Conservation (phyloP, 2,797 vertebrate genomes). For the Myotis daubentonii region DNA sequence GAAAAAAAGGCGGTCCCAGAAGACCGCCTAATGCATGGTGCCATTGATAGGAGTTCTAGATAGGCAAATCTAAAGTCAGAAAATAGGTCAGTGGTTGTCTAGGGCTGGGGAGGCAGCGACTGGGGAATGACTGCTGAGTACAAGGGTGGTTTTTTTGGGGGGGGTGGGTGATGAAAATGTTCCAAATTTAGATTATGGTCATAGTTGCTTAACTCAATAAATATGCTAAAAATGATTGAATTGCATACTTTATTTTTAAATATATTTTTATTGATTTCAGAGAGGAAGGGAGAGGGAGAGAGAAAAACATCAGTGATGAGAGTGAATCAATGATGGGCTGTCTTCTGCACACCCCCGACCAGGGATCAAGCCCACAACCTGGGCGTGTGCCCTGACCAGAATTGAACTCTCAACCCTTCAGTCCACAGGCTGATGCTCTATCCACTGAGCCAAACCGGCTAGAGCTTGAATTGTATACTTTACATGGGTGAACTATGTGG, state of each 20-base stretch:
- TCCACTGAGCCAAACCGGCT: no score
- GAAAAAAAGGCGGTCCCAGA: slow-evolving; percentile 32
- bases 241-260: background rate
- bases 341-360: no score
- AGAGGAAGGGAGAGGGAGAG: no score
- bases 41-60: background rate
- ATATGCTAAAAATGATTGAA: background rate
- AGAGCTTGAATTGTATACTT: background rate
- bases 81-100: background rate
- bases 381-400: no score
- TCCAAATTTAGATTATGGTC: slow-evolving; percentile 24
- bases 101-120: background rate
- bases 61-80: slow-evolving; percentile 30
- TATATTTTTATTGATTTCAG: no score
- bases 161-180: slow-evolving; percentile 5
- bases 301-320: no score
- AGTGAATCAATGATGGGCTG: no score
- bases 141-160: background rate
- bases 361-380: no score
- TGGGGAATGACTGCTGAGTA: background rate
- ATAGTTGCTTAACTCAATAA: slow-evolving; percentile 1
- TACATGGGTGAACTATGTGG: background rate
- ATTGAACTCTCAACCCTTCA: no score
- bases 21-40: background rate
- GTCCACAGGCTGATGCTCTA: no score